These are phyloP conservation scores for Siphonodentalium dalli DNA, from an alignment of 2,888 invertebrate species.

Conservation along the genomic window DNA sequence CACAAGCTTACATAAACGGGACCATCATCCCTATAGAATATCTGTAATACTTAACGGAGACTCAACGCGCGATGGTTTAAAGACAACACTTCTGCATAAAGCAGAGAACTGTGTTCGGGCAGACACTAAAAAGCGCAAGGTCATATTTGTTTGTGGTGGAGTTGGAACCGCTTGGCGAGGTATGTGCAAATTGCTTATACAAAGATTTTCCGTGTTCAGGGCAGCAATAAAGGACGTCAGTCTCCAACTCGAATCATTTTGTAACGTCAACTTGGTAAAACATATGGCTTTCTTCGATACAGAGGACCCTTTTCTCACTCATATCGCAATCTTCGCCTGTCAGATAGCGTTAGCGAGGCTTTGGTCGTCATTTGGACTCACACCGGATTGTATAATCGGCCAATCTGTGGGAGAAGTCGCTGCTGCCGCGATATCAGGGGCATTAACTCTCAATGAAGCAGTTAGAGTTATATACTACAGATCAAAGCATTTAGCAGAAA, in stretches of 20 bases:
- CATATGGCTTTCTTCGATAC: too few species aligned
- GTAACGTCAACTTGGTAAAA: too few species aligned
- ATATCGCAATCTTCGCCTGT: slow-evolving; percentile 37
- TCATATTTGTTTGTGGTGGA: slow-evolving; percentile 33
- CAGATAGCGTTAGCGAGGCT: slow-evolving; percentile 31
- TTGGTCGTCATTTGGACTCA: slow-evolving; percentile 30
- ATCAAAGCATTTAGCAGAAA: slow-evolving; percentile 21
- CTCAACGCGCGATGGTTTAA: slow-evolving; percentile 2
- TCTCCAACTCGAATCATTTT: slow-evolving; percentile 12
- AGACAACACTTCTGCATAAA: not conserved
- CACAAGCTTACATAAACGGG: slow-evolving; percentile 19
- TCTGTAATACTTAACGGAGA: slow-evolving; percentile 12
- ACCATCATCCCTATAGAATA: slow-evolving; percentile 18
- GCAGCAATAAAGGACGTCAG: slow-evolving; percentile 26
- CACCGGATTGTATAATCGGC: slow-evolving; percentile 35
- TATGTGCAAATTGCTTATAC: slow-evolving; percentile 24
- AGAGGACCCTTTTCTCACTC: slow-evolving; percentile 32
- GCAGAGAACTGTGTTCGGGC: not conserved
- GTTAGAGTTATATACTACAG: slow-evolving; percentile 37
- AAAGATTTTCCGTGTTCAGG: slow-evolving; percentile 19
- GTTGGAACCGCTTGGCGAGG: slow-evolving; percentile 29
- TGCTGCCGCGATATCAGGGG: slow-evolving; percentile 35
- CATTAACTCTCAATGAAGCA: slow-evolving; percentile 30
- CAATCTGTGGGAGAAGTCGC: slow-evolving; percentile 46
- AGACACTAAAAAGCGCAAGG: not conserved